phyloP scores from a whole-genome alignment of 2,888 invertebrate species.

The Ophion ventricosus region DNA sequence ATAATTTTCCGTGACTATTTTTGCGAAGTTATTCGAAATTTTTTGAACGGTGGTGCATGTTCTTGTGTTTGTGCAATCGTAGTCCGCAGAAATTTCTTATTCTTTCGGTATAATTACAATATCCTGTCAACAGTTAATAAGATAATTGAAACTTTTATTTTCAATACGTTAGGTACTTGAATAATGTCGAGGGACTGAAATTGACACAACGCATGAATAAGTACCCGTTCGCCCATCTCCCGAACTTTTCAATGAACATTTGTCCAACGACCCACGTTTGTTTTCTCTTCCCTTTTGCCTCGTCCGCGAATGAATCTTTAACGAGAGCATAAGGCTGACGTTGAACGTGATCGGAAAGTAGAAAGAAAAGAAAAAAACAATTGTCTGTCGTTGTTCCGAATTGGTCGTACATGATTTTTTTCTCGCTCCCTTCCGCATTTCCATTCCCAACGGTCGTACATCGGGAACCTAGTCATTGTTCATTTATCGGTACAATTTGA shows the following conservation, averaged over 20 bases:
- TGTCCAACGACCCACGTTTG: conserved; percentile 3
- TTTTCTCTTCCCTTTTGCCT: not conserved
- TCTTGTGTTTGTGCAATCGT: not conserved
- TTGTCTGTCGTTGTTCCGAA: not conserved
- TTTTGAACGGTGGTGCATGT: not conserved
- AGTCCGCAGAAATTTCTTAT: not conserved
- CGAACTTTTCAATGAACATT: not conserved
- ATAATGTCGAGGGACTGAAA: conserved; percentile 19
- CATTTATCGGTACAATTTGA: conserved; percentile 33
- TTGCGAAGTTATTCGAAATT: not conserved
- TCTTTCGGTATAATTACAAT: not conserved
- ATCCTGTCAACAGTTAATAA: not conserved
- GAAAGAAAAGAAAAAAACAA: no score
- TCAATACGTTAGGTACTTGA: conserved; percentile 18
- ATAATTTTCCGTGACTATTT: not conserved
- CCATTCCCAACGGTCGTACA: conserved; percentile 4
- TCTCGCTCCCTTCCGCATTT: not conserved
- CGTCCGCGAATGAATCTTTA: conserved; percentile 39
- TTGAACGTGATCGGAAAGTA: conserved; percentile 20
- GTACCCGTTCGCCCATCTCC: not conserved
- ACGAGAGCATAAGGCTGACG: conserved; percentile 2
- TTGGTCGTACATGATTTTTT: not conserved
- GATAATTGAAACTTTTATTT: conserved; percentile 15
- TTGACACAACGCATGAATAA: not conserved
- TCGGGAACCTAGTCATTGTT: conserved; percentile 21